Conservation (phyloP, 2,888 invertebrate species). For the Dendrolimus pini region DNA sequence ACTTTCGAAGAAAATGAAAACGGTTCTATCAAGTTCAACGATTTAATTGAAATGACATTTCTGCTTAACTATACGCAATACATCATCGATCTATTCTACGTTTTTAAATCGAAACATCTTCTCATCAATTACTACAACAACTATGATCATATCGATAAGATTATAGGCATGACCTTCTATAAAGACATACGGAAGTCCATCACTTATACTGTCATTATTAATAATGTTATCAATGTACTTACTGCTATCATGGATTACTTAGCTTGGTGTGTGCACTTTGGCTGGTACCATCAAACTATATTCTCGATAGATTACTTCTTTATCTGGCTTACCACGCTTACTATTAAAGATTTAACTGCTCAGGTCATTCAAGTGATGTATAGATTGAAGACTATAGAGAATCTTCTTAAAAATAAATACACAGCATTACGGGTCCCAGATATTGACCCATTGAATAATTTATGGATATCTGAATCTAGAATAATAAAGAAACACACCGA, state of each 20-base stretch:
- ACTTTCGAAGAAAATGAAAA: not conserved
- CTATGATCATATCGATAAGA: conserved; percentile 19
- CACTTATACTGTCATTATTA: conserved; percentile 1
- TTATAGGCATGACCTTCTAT: conserved; percentile 16
- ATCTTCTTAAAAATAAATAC: not conserved
- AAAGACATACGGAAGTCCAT: conserved; percentile 15
- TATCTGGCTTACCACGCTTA: conserved; percentile 18
- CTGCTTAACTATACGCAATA: conserved; percentile 18
- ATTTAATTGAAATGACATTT: conserved; percentile 14
- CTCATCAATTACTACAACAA: conserved; percentile 17
- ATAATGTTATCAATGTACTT: conserved; percentile 1
- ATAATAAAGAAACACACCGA: conserved; percentile 3
- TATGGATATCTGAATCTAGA: not conserved
- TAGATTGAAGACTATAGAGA: conserved; percentile 13
- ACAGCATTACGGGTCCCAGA: not conserved
- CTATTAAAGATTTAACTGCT: conserved; percentile 14
- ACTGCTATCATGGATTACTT: conserved; percentile 11
- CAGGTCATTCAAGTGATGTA: conserved; percentile 22
- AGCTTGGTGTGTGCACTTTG: conserved; percentile 8
- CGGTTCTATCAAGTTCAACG: conserved; percentile 11
- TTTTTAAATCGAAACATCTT: conserved; percentile 16
- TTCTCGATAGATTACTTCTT: conserved; percentile 19
- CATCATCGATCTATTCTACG: conserved; percentile 16
- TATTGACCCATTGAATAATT: not conserved
- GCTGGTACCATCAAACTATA: conserved; percentile 6